Evolutionary conservation across 2,888 invertebrate genomes (phyloP), one percentile per base, ranked within the genome.

Genomic region (Tupiocoris notatus): DNA sequence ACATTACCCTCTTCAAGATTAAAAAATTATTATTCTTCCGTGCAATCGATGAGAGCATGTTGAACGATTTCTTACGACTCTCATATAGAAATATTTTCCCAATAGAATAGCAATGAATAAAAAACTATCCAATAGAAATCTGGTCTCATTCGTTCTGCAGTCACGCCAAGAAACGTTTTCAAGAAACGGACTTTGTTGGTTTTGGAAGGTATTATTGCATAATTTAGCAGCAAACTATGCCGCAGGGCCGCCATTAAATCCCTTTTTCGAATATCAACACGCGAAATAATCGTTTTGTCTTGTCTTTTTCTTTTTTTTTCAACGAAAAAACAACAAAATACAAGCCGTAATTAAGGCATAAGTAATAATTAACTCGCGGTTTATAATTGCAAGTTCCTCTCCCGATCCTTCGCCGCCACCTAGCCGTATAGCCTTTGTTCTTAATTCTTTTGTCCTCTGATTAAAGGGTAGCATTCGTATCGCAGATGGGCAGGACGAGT

Each of bases 381-480:
- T 58, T 59, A 59, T 70, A 70, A 70, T 70, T 70, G 59, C 22
- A 24, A 22, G 58, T 22, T 59, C 25, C 59, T 6, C 58, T n/a
- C 59, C 22, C 56, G n/a, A n/a, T n/a, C 16, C 23, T 68, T 16
- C 23, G 59, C 7, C 59, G 20, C n/a, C n/a, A n/a, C n/a, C n/a
- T n/a, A n/a, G n/a, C n/a, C n/a, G n/a, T n/a, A n/a, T n/a, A 21
- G 12, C 70, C 24, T 70, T 70, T 70, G 70, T 70, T 59, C 70
- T 59, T 58, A 22, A n/a, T 61, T 25, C 59, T 70, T 70, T 21
- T 58, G 58, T 59, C 59, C 22, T 58, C 6, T 70, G 70, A 73
- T 73, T 73, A 62, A 73, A 73, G 73, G 73, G 62, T 73, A 73
- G 39, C 62, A 62, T 73, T 73, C 73, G 73, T 73, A 22, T 61